Evolutionary conservation across 2,113 vertebrate species (phyloP).

Genomic region (Pteruthius melanotis): DNA sequence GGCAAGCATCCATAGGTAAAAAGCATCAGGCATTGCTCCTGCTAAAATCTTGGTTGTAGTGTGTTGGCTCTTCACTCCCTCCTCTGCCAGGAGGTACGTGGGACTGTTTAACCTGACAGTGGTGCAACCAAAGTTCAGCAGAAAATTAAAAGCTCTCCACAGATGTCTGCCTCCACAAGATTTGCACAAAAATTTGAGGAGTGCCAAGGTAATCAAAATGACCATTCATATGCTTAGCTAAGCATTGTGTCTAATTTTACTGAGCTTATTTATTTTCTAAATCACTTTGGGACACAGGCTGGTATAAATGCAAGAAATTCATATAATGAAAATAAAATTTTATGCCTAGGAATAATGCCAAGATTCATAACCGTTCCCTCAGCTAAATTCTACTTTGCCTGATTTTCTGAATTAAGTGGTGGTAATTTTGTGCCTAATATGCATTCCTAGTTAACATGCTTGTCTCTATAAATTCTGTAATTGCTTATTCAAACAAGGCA

Average conservation of each 20-base stretch:
- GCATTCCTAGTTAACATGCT: constrained; percentile 49
- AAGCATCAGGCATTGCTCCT: fast-evolving
- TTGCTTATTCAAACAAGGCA: constrained; percentile 52
- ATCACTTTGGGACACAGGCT: not conserved
- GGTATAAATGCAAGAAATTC: constrained; percentile 12
- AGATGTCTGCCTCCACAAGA: not conserved
- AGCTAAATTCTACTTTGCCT: constrained; percentile 17
- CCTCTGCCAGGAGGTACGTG: not conserved
- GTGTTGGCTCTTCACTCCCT: not conserved
- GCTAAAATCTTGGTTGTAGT: not conserved
- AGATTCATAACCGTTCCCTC: constrained; percentile 16
- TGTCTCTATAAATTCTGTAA: constrained; percentile 56
- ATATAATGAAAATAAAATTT: constrained; percentile 25
- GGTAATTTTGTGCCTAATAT: constrained; percentile 51
- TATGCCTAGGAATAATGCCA: constrained; percentile 32
- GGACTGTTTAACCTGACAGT: not conserved
- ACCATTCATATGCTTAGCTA: not conserved
- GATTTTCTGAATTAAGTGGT: constrained; percentile 58
- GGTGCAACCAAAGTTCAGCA: not conserved
- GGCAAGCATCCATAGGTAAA: not conserved
- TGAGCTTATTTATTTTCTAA: constrained; percentile 1
- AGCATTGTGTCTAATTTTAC: not conserved
- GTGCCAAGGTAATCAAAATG: not conserved
- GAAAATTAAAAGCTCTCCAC: not conserved
- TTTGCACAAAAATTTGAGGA: not conserved